Evolutionary conservation across 2,797 vertebrate genomes (phyloP), one percentile per base, ranked within the genome.

Genomic region (Acanthiza pusilla): DNA sequence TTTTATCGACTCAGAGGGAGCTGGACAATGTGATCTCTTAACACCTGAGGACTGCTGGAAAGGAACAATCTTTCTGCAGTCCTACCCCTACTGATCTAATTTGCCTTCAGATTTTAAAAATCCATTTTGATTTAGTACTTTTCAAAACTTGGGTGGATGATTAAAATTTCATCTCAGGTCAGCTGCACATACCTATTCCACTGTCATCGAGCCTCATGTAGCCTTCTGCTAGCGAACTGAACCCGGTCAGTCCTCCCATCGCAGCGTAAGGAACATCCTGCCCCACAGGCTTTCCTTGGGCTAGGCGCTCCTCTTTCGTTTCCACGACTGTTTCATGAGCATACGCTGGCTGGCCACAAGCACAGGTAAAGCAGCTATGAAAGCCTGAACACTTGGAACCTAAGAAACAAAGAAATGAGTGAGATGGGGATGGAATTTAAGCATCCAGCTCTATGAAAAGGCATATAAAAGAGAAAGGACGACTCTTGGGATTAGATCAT

Each of bases 231-330:
- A 99, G 96, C 1, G 99, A 99, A 89, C 98, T 99, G 94, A 99
- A 99, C 29, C 99, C 99, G 4, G 98, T 99, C 85, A 99, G 90
- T 9, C 99, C 99, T 43, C 99, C 99, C 98, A 99, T 98, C 10
- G 99, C 99, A 63, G 98, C 98, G 3, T 98, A 99, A 15, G 98
- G 98, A 63, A 99, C 98, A n/a, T 98, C 98, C 60, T 78, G 96
- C 48, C 99, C 99, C 80, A 98, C 97, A 0, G 99, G 98, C 83
- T 91, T 98, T 72, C 98, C 98, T 22, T 98, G 98, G 19, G 98
- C 98, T 93, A 98, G 71, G 71, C 99, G 97, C 84, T 99, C 98
- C 36, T 97, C 80, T 91, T 98, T 98, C 0, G 98, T 99, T 95
- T 99, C 99, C 91, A 99, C 98, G 7, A 99, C 96, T 1, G 98